A percentile compares a stretch with the other conserved stretches of the same genome.
phyloP scores from a whole-genome alignment of 2,113 vertebrate species.

The Pipa parva region DNA sequence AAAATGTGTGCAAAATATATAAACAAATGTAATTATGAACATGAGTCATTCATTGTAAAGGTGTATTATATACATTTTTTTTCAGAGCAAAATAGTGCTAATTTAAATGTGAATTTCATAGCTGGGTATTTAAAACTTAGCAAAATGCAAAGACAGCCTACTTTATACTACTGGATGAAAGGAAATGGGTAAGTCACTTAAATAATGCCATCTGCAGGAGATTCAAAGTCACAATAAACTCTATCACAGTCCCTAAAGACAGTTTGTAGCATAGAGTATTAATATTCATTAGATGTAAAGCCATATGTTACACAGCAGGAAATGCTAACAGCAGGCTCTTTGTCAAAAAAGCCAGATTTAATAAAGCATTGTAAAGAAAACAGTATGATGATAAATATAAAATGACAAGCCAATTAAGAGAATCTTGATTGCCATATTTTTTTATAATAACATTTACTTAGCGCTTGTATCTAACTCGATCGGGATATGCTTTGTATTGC shows the following conservation, averaged over 20 bases:
- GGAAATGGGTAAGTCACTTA: slow-evolving; percentile 36
- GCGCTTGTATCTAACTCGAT: slow-evolving; percentile 47
- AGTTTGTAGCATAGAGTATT: slow-evolving; percentile 62
- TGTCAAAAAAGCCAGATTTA: slow-evolving; percentile 76
- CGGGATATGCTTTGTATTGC: slow-evolving; percentile 41
- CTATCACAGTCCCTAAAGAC: slow-evolving; percentile 56
- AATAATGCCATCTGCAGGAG: slow-evolving; percentile 61
- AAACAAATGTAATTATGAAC: too few relatives aligned
- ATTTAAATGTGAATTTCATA: too few relatives aligned
- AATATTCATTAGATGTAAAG: slow-evolving; percentile 73
- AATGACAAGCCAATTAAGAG: slow-evolving; percentile 75
- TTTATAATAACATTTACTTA: slow-evolving; percentile 62
- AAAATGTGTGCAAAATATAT: too few relatives aligned
- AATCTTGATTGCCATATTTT: slow-evolving; percentile 69
- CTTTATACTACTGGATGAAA: too few relatives aligned
- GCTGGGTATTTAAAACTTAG: too few relatives aligned
- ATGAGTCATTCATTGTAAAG: too few relatives aligned
- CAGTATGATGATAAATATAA: slow-evolving; percentile 73
- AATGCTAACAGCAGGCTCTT: slow-evolving; percentile 62
- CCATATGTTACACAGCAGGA: slow-evolving; percentile 73
- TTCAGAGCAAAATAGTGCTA: too few relatives aligned
- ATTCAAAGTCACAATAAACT: slow-evolving; percentile 57
- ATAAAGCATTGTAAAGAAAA: slow-evolving; percentile 77
- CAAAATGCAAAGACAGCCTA: too few relatives aligned
- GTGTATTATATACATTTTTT: too few relatives aligned